Conservation (phyloP, 2,113 vertebrate species). For the Aphyosemion australe region DNA sequence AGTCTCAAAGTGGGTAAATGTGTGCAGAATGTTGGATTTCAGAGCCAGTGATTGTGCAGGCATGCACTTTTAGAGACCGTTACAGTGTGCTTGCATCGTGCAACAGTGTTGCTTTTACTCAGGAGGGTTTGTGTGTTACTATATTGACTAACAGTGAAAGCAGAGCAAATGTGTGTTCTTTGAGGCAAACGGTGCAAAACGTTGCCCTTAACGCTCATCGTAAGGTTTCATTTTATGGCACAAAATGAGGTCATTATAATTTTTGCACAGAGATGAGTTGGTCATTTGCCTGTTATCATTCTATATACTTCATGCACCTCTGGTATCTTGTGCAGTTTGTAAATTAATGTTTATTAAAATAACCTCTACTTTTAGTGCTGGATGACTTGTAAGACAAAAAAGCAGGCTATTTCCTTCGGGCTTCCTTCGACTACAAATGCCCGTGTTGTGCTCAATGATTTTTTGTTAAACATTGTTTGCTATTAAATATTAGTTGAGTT, state of each 20-base stretch:
- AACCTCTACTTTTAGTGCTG: too few species aligned
- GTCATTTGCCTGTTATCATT: not conserved
- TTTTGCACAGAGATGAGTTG: not conserved
- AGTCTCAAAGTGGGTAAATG: conserved; percentile 5
- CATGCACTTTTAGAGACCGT: not conserved
- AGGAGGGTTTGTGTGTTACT: conserved; percentile 32
- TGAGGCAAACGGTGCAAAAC: conserved; percentile 50
- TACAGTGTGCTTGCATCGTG: not conserved
- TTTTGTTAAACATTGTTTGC: too few species aligned
- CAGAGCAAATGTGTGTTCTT: conserved; percentile 39
- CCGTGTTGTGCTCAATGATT: too few species aligned
- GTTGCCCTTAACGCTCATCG: conserved; percentile 47
- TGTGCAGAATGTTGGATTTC: not conserved
- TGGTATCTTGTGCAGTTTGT: too few species aligned
- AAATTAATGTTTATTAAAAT: too few species aligned
- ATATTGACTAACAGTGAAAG: conserved; percentile 48
- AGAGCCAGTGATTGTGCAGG: not conserved
- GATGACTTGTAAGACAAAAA: too few species aligned
- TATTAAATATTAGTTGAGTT: too few species aligned
- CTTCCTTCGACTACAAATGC: too few species aligned
- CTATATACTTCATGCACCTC: too few species aligned
- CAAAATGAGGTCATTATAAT: not conserved
- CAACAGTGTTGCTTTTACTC: conserved; percentile 35
- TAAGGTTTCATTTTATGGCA: conserved; percentile 34
- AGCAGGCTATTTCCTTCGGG: too few species aligned